Conservation (phyloP, 1,140 invertebrate species). For the Ylistrum balloti region DNA sequence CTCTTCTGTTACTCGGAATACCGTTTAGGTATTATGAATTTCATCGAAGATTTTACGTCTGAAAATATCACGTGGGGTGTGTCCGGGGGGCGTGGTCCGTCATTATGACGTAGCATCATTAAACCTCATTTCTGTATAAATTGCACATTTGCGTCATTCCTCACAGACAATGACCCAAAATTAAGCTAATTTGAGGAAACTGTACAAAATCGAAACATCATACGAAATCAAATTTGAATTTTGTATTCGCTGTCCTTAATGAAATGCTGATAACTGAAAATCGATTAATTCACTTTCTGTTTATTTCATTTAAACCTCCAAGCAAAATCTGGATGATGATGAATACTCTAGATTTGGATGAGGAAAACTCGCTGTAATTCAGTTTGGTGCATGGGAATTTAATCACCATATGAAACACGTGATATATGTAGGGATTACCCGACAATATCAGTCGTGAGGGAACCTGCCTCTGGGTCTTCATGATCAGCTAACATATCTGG, state of each 20-base stretch:
- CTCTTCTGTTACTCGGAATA: too few relatives aligned
- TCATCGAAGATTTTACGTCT: background rate
- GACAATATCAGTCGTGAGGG: too few relatives aligned
- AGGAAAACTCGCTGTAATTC: background rate
- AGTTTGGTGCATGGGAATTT: background rate
- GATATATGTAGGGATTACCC: background rate
- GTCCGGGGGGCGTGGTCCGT: background rate
- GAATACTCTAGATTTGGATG: background rate
- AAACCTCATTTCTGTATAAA: background rate
- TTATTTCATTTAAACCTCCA: background rate
- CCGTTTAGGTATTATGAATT: too few relatives aligned
- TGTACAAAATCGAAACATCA: slow-evolving; percentile 24
- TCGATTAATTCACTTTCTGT: slow-evolving; percentile 15
- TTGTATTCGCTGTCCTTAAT: background rate
- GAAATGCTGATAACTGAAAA: slow-evolving; percentile 39
- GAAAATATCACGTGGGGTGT: background rate
- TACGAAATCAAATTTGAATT: slow-evolving; percentile 40
- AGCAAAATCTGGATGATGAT: background rate
- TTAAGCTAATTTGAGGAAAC: slow-evolving; percentile 29
- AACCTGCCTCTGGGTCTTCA: too few relatives aligned
- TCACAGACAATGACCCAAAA: background rate
- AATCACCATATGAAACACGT: background rate
- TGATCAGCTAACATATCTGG: too few relatives aligned
- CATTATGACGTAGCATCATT: slow-evolving; percentile 3
- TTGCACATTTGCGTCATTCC: background rate